phyloP scores from a whole-genome alignment of 1,140 invertebrate species.

The Brachystomella parvula region DNA sequence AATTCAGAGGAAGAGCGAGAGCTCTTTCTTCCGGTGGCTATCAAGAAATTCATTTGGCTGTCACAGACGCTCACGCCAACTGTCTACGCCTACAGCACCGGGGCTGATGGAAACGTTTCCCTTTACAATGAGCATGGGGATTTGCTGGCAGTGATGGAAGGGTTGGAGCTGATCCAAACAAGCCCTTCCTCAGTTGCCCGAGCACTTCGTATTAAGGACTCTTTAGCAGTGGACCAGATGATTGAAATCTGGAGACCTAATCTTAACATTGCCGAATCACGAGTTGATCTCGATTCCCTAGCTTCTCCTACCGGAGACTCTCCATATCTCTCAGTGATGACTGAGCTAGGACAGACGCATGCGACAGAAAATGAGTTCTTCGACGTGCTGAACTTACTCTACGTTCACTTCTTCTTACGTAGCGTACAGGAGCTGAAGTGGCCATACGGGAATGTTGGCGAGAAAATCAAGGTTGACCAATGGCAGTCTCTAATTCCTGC shows the following conservation, averaged over 20 bases:
- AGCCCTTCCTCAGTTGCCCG: conserved; percentile 5
- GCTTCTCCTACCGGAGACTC: background rate
- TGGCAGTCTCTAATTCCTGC: background rate
- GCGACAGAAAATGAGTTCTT: background rate
- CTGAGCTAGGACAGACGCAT: background rate
- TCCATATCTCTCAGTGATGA: background rate
- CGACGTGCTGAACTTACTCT: background rate
- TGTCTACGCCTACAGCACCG: conserved; percentile 11
- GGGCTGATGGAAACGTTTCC: conserved; percentile 16
- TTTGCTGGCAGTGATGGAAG: conserved; percentile 17
- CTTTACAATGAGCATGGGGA: conserved; percentile 7
- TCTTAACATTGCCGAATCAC: background rate
- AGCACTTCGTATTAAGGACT: background rate
- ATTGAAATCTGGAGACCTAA: background rate
- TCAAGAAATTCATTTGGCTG: conserved; percentile 23
- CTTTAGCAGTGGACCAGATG: background rate
- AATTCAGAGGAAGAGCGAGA: background rate
- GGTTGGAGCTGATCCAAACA: conserved; percentile 16
- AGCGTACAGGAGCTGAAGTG: background rate
- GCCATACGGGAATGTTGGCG: background rate
- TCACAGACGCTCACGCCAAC: background rate
- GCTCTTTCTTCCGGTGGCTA: conserved; percentile 21
- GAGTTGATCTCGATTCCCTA: background rate
- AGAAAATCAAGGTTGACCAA: background rate
- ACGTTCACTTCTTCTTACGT: conserved; percentile 6